Percentiles rank a stretch among this genome's conserved stretches.
Evolutionary conservation across 2,797 vertebrate genomes (phyloP).

Genomic region (Sparus aurata): DNA sequence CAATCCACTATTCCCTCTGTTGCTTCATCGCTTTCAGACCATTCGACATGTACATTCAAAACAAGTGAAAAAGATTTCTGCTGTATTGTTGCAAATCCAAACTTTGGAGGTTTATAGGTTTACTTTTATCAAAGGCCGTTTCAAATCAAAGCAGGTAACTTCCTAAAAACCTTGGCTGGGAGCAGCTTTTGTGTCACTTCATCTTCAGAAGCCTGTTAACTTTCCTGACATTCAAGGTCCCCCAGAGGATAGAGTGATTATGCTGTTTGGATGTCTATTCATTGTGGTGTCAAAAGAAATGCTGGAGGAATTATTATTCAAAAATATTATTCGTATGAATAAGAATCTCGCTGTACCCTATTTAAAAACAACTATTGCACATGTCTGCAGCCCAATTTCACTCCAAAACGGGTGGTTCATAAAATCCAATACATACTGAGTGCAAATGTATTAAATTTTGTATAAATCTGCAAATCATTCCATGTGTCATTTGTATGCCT

Average conservation of each 20-base stretch:
- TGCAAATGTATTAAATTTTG: background rate
- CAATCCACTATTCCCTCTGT: background rate
- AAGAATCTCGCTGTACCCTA: no score
- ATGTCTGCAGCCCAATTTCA: background rate
- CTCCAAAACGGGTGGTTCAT: background rate
- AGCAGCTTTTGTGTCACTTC: background rate
- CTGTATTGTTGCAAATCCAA: background rate
- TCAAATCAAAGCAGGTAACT: background rate
- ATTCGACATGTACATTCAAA: background rate
- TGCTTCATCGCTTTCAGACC: background rate
- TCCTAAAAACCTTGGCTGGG: slow-evolving; percentile 1
- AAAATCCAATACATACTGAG: background rate
- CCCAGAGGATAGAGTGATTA: background rate
- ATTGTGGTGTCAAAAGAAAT: background rate
- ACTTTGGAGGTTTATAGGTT: background rate
- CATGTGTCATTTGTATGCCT: background rate
- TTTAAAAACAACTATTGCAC: background rate
- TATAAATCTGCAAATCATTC: background rate
- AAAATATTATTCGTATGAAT: background rate
- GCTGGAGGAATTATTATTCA: no score
- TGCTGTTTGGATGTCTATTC: slow-evolving; percentile 12
- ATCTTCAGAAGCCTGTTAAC: background rate
- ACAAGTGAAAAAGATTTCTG: background rate
- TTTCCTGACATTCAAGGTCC: slow-evolving; percentile 13
- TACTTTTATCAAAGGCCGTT: slow-evolving; percentile 6